These are phyloP conservation scores for Seriola quinqueradiata DNA, from an alignment of 2,113 vertebrate species.

Conservation along the genomic window DNA sequence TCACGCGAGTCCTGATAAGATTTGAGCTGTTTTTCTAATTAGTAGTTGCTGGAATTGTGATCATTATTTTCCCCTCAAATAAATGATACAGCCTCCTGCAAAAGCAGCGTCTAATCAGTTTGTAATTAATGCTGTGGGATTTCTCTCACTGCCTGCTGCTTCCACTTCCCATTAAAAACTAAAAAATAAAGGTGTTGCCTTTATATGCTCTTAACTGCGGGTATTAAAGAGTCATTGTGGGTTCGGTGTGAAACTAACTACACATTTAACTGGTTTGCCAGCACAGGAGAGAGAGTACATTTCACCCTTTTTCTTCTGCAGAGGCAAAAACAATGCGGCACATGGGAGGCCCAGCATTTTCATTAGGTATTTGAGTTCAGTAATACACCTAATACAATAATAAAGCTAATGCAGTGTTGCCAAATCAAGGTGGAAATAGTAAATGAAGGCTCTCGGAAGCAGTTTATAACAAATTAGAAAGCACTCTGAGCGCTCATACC, in stretches of 20 bases:
- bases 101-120: slow-evolving; percentile 81
- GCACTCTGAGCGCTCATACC: no score
- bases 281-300: neutral
- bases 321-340: neutral
- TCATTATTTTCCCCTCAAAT: slow-evolving; percentile 85
- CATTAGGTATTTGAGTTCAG: neutral
- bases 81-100: slow-evolving; percentile 85
- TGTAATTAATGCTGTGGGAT: slow-evolving; percentile 82
- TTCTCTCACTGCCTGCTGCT: slow-evolving; percentile 51
- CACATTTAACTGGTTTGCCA: neutral
- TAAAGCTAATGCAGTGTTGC: no score
- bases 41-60: slow-evolving; percentile 84
- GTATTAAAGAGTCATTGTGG: slow-evolving; percentile 36
- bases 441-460: no score
- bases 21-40: slow-evolving; percentile 86
- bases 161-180: slow-evolving; percentile 44
- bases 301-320: neutral
- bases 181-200: slow-evolving; percentile 2
- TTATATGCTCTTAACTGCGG: slow-evolving; percentile 42
- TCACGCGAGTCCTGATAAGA: slow-evolving; percentile 79
- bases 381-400: no score
- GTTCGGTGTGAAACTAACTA: slow-evolving; percentile 19
- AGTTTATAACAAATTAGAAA: no score
- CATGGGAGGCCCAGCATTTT: neutral
- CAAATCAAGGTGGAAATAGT: no score